phyloP scores from a whole-genome alignment of 2,888 invertebrate genomes.

The Cheilosia pagana region DNA sequence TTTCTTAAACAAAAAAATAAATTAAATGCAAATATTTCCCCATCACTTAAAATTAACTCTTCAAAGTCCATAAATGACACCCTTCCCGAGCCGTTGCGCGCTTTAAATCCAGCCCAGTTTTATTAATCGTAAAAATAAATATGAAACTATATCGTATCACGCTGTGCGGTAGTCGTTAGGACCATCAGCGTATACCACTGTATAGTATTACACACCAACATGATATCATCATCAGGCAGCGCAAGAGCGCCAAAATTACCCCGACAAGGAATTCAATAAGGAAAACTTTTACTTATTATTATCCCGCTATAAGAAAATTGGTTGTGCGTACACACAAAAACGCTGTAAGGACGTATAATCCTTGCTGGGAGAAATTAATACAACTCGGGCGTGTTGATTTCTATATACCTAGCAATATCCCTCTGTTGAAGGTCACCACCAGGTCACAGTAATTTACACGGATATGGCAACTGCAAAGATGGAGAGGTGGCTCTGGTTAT shows the following conservation, averaged over 20 bases:
- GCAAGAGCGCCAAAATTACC: constrained; percentile 8
- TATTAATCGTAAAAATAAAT: constrained; percentile 69
- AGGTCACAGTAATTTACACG: constrained; percentile 72
- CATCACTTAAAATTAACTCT: constrained; percentile 59
- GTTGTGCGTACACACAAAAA: constrained; percentile 46
- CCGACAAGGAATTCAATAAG: constrained; percentile 71
- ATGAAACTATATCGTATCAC: constrained; percentile 69
- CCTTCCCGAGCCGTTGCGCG: constrained; percentile 8
- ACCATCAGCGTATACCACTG: constrained; percentile 43
- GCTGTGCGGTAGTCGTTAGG: constrained; percentile 63
- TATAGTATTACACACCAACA: constrained; percentile 43
- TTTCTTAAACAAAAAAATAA: constrained; percentile 1
- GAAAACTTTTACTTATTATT: constrained; percentile 71
- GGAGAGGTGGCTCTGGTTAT: constrained; percentile 17
- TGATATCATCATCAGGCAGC: constrained; percentile 56
- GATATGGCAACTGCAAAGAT: constrained; percentile 9
- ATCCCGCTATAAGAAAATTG: constrained; percentile 55
- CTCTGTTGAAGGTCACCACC: constrained; percentile 66
- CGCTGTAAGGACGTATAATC: constrained; percentile 62
- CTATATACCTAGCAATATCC: constrained; percentile 37
- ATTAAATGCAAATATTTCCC: constrained; percentile 38
- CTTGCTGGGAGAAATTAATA: constrained; percentile 68
- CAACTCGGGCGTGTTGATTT: constrained; percentile 15
- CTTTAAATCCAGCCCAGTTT: constrained; percentile 37
- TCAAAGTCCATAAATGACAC: constrained; percentile 63